Percentiles rank a stretch among this genome's conserved stretches.
These are phyloP conservation scores for Aspidoscelis tigris DNA, from an alignment of 2,113 vertebrate genomes.

Conservation along the genomic window DNA sequence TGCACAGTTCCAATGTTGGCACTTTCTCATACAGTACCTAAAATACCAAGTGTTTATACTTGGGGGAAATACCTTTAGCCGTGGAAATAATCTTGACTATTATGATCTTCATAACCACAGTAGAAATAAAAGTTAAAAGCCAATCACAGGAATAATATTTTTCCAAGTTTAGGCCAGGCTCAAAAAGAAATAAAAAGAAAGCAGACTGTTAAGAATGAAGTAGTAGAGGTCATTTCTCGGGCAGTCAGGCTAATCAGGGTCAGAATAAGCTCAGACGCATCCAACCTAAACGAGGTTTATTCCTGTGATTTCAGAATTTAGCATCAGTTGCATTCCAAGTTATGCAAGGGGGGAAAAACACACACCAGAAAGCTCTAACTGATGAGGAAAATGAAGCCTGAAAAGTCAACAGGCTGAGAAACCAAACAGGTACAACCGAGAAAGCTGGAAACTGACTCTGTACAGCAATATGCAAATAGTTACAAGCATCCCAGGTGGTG, in stretches of 20 bases:
- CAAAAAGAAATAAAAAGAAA: neutral
- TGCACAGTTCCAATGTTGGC: neutral
- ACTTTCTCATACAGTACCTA: neutral
- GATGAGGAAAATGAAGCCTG: neutral
- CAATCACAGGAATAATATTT: neutral
- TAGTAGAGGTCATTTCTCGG: neutral
- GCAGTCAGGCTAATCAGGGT: neutral
- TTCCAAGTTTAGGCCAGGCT: neutral
- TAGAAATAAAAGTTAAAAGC: neutral
- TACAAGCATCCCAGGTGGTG: neutral
- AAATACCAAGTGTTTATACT: neutral
- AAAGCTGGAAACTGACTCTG: neutral
- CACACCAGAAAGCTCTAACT: neutral
- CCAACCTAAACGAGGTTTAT: no score
- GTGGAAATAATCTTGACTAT: neutral
- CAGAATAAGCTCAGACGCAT: neutral
- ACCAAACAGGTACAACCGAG: neutral
- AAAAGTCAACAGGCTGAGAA: neutral
- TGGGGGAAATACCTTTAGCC: neutral
- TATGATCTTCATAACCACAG: fast-evolving
- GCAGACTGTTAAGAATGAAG: neutral
- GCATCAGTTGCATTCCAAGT: neutral
- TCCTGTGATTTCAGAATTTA: neutral
- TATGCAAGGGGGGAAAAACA: neutral
- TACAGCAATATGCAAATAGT: neutral